Percentiles rank a stretch among this genome's conserved stretches.
phyloP scores from a whole-genome alignment of 2,888 invertebrate genomes.

The Plemyria rubiginata region DNA sequence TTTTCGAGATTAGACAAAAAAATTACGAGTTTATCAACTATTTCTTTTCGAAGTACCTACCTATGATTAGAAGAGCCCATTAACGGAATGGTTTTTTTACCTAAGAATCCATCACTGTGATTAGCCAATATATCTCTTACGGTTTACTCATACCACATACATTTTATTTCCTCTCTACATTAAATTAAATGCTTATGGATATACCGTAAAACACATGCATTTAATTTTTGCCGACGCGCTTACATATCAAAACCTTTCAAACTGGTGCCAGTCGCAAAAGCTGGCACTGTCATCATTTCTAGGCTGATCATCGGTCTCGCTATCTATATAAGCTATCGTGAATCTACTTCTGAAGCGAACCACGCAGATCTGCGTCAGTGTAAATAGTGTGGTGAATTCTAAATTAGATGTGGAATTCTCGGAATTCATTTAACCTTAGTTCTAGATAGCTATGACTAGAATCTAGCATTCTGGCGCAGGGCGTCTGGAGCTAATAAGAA shows the following conservation, averaged over 20 bases:
- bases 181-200: too few species aligned
- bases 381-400: not conserved
- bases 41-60: too few species aligned
- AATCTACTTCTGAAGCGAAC: conserved; percentile 20
- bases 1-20: too few species aligned
- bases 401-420: conserved; percentile 1
- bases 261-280: conserved; percentile 11
- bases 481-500: not conserved
- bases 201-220: too few species aligned
- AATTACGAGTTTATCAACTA: too few species aligned
- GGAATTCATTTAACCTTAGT: conserved; percentile 5
- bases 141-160: too few species aligned
- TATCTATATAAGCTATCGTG: conserved; percentile 27
- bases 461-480: not conserved
- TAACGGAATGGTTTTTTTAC: too few species aligned
- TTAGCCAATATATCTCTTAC: too few species aligned
- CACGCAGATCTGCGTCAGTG: conserved; percentile 22
- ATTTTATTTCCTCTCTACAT: too few species aligned
- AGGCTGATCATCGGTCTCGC: conserved; percentile 15
- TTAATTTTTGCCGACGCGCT: too few species aligned
- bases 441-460: not conserved
- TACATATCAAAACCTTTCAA: not conserved
- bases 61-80: too few species aligned
- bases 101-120: too few species aligned
- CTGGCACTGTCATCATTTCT: conserved; percentile 24